These are phyloP conservation scores for Linyphia triangularis DNA, from an alignment of 2,888 invertebrate genomes.

Conservation along the genomic window DNA sequence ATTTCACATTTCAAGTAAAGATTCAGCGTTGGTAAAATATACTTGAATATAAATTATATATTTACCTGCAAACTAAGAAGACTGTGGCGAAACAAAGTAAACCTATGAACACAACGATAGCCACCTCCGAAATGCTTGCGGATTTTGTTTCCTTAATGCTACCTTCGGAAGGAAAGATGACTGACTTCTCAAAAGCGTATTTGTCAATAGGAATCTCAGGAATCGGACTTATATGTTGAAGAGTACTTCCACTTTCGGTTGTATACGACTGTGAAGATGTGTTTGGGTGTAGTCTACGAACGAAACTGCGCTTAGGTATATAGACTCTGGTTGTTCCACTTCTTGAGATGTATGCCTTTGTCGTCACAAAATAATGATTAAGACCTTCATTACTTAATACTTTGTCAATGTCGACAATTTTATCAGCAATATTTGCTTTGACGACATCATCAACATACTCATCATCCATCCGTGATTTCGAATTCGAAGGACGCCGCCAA, in stretches of 20 bases:
- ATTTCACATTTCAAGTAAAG: too few species aligned
- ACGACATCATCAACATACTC: not conserved
- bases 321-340: not conserved
- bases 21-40: not conserved
- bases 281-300: too few species aligned
- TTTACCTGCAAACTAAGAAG: conserved; percentile 7
- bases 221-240: too few species aligned
- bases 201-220: too few species aligned
- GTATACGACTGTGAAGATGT: too few species aligned
- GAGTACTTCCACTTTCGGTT: too few species aligned
- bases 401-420: too few species aligned
- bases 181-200: not conserved
- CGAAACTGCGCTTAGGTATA: too few species aligned
- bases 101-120: not conserved
- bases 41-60: not conserved
- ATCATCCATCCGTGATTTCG: not conserved
- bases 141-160: not conserved
- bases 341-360: too few species aligned
- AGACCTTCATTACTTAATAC: too few species aligned
- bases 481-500: not conserved
- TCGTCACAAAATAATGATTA: too few species aligned
- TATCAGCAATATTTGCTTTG: too few species aligned
- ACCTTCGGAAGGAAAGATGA: not conserved
- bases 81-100: not conserved
- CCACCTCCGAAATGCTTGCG: not conserved